Evolutionary conservation across 2,113 vertebrate genomes (phyloP).

Genomic region (Zootoca vivipara): DNA sequence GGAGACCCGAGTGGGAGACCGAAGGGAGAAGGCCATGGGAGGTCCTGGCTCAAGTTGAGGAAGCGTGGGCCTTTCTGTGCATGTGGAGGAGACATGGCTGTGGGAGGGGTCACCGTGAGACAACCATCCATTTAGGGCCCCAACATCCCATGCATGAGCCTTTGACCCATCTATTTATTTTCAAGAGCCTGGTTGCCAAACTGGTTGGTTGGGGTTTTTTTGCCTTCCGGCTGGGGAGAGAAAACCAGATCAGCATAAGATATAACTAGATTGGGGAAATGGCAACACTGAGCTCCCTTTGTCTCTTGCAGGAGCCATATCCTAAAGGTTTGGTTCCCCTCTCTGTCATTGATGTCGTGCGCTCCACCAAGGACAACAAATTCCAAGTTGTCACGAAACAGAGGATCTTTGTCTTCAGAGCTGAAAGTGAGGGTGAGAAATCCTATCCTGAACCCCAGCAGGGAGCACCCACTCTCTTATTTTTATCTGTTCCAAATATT

Average conservation of each 20-base stretch:
- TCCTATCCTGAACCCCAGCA: rapidly evolving
- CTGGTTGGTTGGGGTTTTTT: too few species aligned
- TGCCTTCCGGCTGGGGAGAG: too few species aligned
- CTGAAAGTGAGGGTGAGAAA: conserved; percentile 89
- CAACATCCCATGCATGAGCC: too few species aligned
- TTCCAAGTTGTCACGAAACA: conserved; percentile 95
- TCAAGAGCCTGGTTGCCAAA: too few species aligned
- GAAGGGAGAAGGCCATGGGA: not conserved
- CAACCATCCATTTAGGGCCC: not conserved
- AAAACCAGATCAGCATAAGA: not conserved
- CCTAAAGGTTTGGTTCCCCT: conserved; percentile 94
- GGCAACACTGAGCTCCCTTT: not conserved
- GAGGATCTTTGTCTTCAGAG: conserved; percentile 91
- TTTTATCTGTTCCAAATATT: not conserved
- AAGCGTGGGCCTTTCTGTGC: not conserved
- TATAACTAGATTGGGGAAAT: not conserved
- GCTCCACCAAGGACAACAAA: conserved; percentile 92
- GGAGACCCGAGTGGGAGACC: not conserved
- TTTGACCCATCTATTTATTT: not conserved
- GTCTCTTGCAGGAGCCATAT: conserved; percentile 85
- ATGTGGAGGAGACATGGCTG: not conserved
- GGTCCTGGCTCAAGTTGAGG: not conserved
- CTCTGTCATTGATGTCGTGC: conserved; percentile 90
- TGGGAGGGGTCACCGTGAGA: not conserved
- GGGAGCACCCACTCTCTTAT: not conserved